phyloP scores from a whole-genome alignment of 2,888 invertebrate species.

The Cephus runcator region DNA sequence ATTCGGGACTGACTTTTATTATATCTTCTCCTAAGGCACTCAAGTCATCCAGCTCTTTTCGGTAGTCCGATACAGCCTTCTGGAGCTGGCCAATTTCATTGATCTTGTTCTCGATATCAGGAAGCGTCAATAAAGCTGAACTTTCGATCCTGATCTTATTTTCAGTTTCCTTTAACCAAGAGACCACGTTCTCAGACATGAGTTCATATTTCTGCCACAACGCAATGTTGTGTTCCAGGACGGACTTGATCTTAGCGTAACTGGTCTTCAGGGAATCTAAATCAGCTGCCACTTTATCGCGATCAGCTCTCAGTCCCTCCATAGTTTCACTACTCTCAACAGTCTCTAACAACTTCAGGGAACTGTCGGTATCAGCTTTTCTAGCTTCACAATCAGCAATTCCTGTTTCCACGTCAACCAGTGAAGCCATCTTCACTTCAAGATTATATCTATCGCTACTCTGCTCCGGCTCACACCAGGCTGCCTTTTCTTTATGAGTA shows the following conservation, averaged over 20 bases:
- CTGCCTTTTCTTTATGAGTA: slow-evolving; percentile 86
- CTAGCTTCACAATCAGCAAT: slow-evolving; percentile 77
- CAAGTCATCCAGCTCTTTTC: slow-evolving; percentile 75
- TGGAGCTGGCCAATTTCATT: slow-evolving; percentile 74
- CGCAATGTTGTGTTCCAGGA: slow-evolving; percentile 77
- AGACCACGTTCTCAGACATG: slow-evolving; percentile 77
- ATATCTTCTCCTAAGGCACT: slow-evolving; percentile 78
- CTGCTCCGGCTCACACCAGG: slow-evolving; percentile 91
- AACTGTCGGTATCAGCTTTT: slow-evolving; percentile 76
- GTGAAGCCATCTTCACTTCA: slow-evolving; percentile 87
- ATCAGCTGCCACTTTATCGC: slow-evolving; percentile 77
- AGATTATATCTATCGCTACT: slow-evolving; percentile 92
- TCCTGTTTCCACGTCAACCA: slow-evolving; percentile 80
- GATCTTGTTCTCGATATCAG: slow-evolving; percentile 77
- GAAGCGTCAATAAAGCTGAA: slow-evolving; percentile 76
- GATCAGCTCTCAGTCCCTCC: slow-evolving; percentile 75
- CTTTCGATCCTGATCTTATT: slow-evolving; percentile 79
- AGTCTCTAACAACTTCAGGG: slow-evolving; percentile 76
- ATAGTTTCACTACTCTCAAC: slow-evolving; percentile 80
- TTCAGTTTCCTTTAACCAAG: slow-evolving; percentile 85
- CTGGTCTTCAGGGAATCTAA: slow-evolving; percentile 77
- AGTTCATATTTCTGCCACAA: slow-evolving; percentile 86
- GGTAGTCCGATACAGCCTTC: slow-evolving; percentile 73
- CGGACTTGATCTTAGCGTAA: slow-evolving; percentile 75
- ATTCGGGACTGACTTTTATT: slow-evolving; percentile 82